Base-by-base conservation (phyloP, 2,113 vertebrate species). In the Oreochromis spilurus region DNA sequence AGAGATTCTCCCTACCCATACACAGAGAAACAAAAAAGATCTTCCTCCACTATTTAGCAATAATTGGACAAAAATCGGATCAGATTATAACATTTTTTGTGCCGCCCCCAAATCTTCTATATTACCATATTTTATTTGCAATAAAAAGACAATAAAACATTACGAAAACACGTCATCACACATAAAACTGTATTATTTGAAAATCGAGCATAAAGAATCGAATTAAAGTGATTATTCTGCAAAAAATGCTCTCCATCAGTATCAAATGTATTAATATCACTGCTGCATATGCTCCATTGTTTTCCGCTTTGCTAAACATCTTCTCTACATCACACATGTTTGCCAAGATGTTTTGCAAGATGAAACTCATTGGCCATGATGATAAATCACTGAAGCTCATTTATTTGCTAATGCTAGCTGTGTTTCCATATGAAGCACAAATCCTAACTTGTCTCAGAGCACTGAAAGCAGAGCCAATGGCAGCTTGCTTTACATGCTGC, bases 321-420 rank as follows among this genome's bases (percentile, higher is more conserved):
- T 65, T 38, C 34, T 13, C 34, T 0, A 13, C 60, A 21, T 38
- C 60, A 3, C 34, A 65, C 11, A 65, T 12, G 34, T 38, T 67
- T 0, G 0, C 3, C 4, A 67, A 67, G 31, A n/a, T 62, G 31
- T n/a, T 62, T 36, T 36, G 17, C 58, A 62, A 1, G 60, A 65
- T 38, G 34, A 67, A 67, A 38, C 60, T 38, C 1, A 0, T 38
- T n/a, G 34, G 4, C 34, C 34, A 0, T 38, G 60, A 67, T 38
- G 60, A 65, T 65, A 21, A 65, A 65, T 65, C 34, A 65, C 34
- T 5, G 19, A 65, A 21, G 34, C 19, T 5, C 34, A 38, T 65
- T 65, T 0, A 38, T 65, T 65, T 65, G 60, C 6, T 0, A 65
- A n/a, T 62, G 31, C 31, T 38, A 38, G 6, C 6, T 38, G 60